These are phyloP conservation scores for Microplitis mediator DNA, from an alignment of 1,140 invertebrate species.

Conservation along the genomic window DNA sequence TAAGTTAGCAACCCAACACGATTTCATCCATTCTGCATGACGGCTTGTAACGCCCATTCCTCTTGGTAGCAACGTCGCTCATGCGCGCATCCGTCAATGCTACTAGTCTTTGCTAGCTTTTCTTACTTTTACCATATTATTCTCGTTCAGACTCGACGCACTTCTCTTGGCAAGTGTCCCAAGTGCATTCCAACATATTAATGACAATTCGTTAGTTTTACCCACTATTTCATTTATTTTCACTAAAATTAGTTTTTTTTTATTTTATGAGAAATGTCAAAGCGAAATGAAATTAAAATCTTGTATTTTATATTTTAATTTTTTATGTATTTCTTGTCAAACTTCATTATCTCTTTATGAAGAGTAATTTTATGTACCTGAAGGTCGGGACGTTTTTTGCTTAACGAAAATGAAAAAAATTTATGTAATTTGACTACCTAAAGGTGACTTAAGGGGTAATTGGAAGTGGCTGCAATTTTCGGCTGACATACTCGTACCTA, in stretches of 20 bases:
- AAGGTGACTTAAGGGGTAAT: too few relatives aligned
- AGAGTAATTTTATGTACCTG: too few relatives aligned
- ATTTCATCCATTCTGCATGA: constrained; percentile 20
- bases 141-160: not conserved
- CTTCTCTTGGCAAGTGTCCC: constrained; percentile 18
- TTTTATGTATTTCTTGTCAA: too few relatives aligned
- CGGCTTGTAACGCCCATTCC: constrained; percentile 25
- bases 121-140: not conserved
- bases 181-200: constrained; percentile 16
- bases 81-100: constrained; percentile 25
- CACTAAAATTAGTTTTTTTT: not conserved
- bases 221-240: not conserved
- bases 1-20: not conserved
- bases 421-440: too few relatives aligned
- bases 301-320: too few relatives aligned
- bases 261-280: too few relatives aligned
- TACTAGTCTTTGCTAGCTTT: not conserved
- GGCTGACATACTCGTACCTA: too few relatives aligned
- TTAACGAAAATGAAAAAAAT: too few relatives aligned
- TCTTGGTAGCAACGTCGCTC: constrained; percentile 30
- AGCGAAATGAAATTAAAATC: too few relatives aligned
- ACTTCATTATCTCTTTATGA: too few relatives aligned
- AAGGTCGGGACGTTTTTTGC: too few relatives aligned
- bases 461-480: too few relatives aligned
- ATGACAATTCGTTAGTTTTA: not conserved